Conservation (phyloP, 2,797 vertebrate species). For the Adelosebastes latens region DNA sequence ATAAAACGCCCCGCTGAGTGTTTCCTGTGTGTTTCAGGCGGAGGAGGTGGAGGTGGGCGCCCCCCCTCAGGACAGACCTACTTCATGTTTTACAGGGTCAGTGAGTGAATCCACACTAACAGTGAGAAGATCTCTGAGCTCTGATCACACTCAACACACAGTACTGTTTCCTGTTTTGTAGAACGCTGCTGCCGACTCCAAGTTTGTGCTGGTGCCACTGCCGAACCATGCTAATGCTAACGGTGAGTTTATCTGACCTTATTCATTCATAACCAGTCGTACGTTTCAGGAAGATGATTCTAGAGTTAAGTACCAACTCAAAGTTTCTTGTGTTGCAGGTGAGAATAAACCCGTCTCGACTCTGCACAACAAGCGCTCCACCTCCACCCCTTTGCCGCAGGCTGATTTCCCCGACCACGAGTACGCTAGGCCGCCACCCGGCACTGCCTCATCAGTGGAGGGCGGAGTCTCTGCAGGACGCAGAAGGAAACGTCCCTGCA, state of each 20-base stretch:
- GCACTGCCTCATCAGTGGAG: accelerated
- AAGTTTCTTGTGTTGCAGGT: conserved; percentile 12
- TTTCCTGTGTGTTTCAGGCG: conserved; percentile 23
- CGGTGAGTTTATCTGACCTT: neutral
- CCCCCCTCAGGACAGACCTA: conserved; percentile 1
- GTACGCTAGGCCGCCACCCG: conserved; percentile 9
- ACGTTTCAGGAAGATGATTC: neutral
- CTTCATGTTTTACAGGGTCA: conserved; percentile 50
- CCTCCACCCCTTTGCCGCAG: neutral
- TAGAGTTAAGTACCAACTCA: neutral
- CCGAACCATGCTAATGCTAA: neutral
- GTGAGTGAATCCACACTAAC: conserved; percentile 8
- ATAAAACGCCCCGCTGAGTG: too few species aligned
- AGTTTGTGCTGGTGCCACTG: conserved; percentile 9
- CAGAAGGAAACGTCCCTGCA: neutral
- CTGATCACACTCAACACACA: neutral
- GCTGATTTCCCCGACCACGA: conserved; percentile 34
- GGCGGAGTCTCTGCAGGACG: accelerated
- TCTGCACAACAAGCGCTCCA: too few species aligned
- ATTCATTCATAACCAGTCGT: neutral
- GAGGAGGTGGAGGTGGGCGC: neutral
- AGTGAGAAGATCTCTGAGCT: neutral
- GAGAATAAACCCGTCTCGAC: neutral
- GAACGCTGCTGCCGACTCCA: neutral
- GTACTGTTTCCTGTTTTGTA: conserved; percentile 3